Conservation (phyloP, 1,140 invertebrate species). For the Venustaconcha ellipsiformis region DNA sequence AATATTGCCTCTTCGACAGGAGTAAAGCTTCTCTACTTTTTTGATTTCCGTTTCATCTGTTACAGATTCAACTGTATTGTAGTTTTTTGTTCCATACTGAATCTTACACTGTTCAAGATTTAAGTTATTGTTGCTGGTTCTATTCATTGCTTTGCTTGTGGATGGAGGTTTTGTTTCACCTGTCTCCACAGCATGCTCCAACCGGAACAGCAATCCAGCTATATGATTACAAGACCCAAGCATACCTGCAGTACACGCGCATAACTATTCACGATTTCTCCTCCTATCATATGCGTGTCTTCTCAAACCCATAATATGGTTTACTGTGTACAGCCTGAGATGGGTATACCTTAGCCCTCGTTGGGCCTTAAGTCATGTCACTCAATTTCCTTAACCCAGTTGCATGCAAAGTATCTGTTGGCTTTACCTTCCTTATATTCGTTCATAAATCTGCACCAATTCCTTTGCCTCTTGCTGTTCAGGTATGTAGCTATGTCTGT, state of each 20-base stretch:
- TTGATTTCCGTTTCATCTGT: not conserved
- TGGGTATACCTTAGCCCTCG: conserved; percentile 17
- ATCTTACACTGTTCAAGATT: not conserved
- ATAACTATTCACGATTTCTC: conserved; percentile 19
- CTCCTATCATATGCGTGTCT: conserved; percentile 9
- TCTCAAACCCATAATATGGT: conserved; percentile 14
- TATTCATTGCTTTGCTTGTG: conserved; percentile 13
- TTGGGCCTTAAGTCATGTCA: conserved; percentile 8
- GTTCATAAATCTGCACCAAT: conserved; percentile 1
- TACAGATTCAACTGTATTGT: not conserved
- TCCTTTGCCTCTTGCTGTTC: not conserved
- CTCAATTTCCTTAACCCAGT: conserved; percentile 23
- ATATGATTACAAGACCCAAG: conserved; percentile 22
- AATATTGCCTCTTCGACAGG: conserved; percentile 1
- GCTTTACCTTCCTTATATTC: conserved; percentile 34
- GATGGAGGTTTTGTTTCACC: not conserved
- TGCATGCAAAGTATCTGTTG: conserved; percentile 22
- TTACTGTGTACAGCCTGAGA: conserved; percentile 19
- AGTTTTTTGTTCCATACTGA: conserved; percentile 3
- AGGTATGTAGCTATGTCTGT: conserved; percentile 12
- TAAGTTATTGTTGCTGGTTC: conserved; percentile 5
- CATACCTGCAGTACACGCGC: conserved; percentile 22
- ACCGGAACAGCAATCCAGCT: conserved; percentile 16
- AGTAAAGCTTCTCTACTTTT: conserved; percentile 1
- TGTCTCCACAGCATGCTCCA: conserved; percentile 19